Base-by-base conservation (phyloP, 2,888 invertebrate genomes). In the Mimumesa dahlbomi region DNA sequence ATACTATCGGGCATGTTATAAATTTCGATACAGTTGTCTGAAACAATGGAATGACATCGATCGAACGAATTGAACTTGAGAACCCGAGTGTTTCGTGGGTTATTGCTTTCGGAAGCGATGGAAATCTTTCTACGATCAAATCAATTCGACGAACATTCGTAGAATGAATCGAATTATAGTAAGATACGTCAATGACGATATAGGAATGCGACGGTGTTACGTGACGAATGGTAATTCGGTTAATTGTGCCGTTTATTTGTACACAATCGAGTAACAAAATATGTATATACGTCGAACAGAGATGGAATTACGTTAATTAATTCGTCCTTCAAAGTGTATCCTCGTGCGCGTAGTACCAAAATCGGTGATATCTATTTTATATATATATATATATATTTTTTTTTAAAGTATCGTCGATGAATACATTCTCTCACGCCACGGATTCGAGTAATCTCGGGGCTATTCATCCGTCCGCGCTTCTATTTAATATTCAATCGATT, bases 401-500 rank as follows among this genome's bases (percentile, higher is more conserved):
- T n/a, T n/a, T n/a, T n/a, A n/a, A n/a, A 18, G 43, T 49, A 59
- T 65, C n/a, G 46, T 21, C 43, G 50, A 61, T 66, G 36, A 56
- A 65, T 62, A 59, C 61, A 65, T 71, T 67, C 58, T 19, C 58
- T 48, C 54, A 29, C 36, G 9, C 25, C 34, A 9, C 54, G 29
- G 16, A 53, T 50, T 57, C 56, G 56, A 62, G 75, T 64, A 76
- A 79, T 79, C 63, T 49, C 38, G 29, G 34, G n/a, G 59, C 53
- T 62, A 76, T 73, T 77, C 49, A 76, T 49, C 59, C 48, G 58
- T 48, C 14, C 21, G 38, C 11, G 34, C 31, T 34, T 63, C 40
- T 61, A 56, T 78, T 77, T 69, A 80, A 80, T 80, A 71, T 64
- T 73, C 67, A 77, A 53, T 68, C 70, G 65, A 73, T 70, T 65